A percentile compares a stretch with the other conserved stretches of the same genome.
Conservation (phyloP, 2,797 vertebrate species). For the Trachops cirrhosus region DNA sequence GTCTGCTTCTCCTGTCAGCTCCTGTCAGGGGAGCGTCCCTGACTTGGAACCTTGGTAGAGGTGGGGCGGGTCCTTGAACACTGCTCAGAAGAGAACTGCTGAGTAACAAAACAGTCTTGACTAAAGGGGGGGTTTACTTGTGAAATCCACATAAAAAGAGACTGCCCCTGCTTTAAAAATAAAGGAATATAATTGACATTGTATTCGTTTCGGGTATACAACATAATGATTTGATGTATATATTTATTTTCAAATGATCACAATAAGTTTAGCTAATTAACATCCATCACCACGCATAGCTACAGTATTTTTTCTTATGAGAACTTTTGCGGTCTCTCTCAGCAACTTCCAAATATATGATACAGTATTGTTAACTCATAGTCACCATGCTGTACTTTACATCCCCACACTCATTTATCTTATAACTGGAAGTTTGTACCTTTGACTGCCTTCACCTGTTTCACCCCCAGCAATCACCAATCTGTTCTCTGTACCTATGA, state of each 20-base stretch:
- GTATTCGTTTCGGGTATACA: neutral
- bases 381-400: too few relatives aligned
- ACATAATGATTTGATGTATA: neutral
- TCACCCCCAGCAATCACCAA: too few relatives aligned
- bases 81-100: neutral
- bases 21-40: neutral
- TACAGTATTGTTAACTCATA: too few relatives aligned
- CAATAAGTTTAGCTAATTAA: neutral
- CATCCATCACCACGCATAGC: neutral
- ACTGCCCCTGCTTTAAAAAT: neutral
- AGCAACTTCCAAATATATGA: neutral
- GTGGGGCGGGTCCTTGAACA: neutral
- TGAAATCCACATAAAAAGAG: neutral
- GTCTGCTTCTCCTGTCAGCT: neutral
- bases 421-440: too few relatives aligned
- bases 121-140: neutral
- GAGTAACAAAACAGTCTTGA: neutral
- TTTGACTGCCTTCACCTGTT: too few relatives aligned
- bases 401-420: too few relatives aligned
- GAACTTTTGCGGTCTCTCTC: neutral
- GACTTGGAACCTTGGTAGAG: neutral
- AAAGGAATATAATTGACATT: neutral
- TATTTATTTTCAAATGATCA: neutral
- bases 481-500: too few relatives aligned
- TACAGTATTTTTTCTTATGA: neutral